Evolutionary conservation across 1,140 invertebrate genomes (phyloP).

Genomic region (Eupeodes corollae): DNA sequence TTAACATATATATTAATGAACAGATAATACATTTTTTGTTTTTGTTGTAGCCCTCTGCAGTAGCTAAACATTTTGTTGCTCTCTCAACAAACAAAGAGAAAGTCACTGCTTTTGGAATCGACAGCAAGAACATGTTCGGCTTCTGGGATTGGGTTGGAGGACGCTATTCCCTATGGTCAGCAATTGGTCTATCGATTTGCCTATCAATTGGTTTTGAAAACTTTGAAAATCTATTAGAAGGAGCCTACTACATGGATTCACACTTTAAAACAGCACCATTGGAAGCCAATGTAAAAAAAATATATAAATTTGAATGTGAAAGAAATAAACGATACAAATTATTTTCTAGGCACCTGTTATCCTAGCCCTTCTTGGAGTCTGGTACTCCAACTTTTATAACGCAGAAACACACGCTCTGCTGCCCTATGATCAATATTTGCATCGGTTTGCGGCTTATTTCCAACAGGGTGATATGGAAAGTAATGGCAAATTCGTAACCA

Average conservation of each 20-base stretch:
- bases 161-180: slow-evolving; percentile 95
- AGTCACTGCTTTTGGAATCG: slow-evolving; percentile 94
- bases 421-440: slow-evolving; percentile 98
- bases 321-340: background rate
- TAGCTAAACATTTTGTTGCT: slow-evolving; percentile 97
- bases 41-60: slow-evolving; percentile 54
- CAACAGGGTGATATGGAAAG: slow-evolving; percentile 99
- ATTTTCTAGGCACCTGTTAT: slow-evolving; percentile 78
- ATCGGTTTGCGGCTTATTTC: slow-evolving; percentile 98
- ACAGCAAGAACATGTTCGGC: slow-evolving; percentile 95
- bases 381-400: slow-evolving; percentile 93
- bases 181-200: slow-evolving; percentile 93
- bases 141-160: slow-evolving; percentile 99
- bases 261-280: slow-evolving; percentile 82
- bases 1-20: slow-evolving; percentile 5
- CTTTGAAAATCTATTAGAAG: slow-evolving; percentile 83
- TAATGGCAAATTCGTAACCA: slow-evolving; percentile 93
- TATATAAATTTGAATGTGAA: background rate
- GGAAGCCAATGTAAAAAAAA: slow-evolving; percentile 80
- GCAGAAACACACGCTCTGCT: slow-evolving; percentile 92
- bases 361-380: slow-evolving; percentile 86
- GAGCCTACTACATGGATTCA: slow-evolving; percentile 88
- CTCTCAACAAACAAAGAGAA: slow-evolving; percentile 89
- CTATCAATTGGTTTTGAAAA: slow-evolving; percentile 91
- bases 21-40: slow-evolving; percentile 5